Evolutionary conservation across 2,888 invertebrate species (phyloP).

Genomic region (Bombyx huttoni): DNA sequence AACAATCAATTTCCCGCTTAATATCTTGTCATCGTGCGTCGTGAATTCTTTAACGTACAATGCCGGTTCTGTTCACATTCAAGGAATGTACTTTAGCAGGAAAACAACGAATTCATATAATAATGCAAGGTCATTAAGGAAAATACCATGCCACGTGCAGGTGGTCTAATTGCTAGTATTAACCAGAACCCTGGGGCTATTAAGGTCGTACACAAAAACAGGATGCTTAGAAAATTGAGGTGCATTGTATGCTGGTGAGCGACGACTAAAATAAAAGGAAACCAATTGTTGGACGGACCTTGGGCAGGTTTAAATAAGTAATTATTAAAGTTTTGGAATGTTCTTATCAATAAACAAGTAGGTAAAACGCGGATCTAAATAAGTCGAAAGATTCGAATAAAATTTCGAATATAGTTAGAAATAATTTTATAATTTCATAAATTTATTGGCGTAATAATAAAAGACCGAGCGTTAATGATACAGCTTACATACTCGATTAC

Average conservation of each 20-base stretch:
- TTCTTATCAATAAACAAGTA: no score
- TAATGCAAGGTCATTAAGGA: conserved; percentile 14
- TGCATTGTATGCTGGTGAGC: conserved; percentile 10
- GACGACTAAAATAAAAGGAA: conserved; percentile 1
- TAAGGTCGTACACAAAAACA: conserved; percentile 24
- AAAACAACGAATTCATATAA: not conserved
- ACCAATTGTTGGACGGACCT: conserved; percentile 2
- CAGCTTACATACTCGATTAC: no score
- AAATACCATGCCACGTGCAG: conserved; percentile 16
- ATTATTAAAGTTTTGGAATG: not conserved
- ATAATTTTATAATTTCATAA: no score
- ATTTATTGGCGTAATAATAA: no score
- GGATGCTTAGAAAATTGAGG: conserved; percentile 25
- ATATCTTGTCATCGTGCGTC: no score
- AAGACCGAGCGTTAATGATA: no score
- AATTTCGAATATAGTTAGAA: no score
- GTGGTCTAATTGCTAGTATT: conserved; percentile 21
- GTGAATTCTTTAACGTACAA: no score
- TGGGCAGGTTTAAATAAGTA: not conserved
- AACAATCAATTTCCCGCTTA: no score
- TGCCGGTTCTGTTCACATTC: no score
- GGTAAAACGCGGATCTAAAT: no score
- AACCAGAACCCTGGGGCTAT: conserved; percentile 16
- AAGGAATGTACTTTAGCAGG: not conserved
- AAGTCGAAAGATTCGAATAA: no score